phyloP scores from a whole-genome alignment of 2,113 vertebrate species.

The Haemorhous mexicanus region DNA sequence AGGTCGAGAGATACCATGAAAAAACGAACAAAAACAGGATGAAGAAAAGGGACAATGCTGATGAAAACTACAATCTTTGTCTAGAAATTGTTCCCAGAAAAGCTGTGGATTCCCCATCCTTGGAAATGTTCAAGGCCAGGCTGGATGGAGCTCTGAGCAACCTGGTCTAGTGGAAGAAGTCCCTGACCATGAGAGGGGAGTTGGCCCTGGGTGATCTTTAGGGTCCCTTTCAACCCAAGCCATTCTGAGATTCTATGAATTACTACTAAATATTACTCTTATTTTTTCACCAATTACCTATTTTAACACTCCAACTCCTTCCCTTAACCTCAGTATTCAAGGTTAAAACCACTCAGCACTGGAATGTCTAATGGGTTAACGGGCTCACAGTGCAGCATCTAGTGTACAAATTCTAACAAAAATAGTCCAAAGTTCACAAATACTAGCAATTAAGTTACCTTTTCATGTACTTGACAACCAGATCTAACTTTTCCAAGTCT shows the following conservation, averaged over 20 bases:
- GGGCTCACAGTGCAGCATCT: not conserved
- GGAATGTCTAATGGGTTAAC: not conserved
- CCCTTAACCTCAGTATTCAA: not conserved
- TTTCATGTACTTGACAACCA: slow-evolving; percentile 99
- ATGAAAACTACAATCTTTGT: not conserved
- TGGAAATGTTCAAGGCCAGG: not conserved
- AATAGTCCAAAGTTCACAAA: not conserved
- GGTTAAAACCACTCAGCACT: not conserved
- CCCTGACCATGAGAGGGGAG: not conserved
- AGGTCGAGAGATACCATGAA: not conserved
- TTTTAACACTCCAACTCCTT: not conserved
- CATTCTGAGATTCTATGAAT: not conserved
- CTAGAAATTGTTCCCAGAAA: not conserved
- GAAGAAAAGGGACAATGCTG: not conserved
- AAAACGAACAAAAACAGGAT: not conserved
- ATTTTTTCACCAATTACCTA: not conserved
- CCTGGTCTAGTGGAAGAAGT: not conserved
- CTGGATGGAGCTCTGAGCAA: not conserved
- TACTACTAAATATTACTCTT: not conserved
- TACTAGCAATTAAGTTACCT: slow-evolving; percentile 63
- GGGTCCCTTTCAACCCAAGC: not conserved
- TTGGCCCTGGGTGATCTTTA: not conserved
- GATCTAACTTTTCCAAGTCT: slow-evolving; percentile 93
- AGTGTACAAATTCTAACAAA: not conserved
- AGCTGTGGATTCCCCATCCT: not conserved